Evolutionary conservation across 2,113 vertebrate species (phyloP), one percentile per base, ranked within the genome.

Genomic region (Hymenochirus boettgeri): DNA sequence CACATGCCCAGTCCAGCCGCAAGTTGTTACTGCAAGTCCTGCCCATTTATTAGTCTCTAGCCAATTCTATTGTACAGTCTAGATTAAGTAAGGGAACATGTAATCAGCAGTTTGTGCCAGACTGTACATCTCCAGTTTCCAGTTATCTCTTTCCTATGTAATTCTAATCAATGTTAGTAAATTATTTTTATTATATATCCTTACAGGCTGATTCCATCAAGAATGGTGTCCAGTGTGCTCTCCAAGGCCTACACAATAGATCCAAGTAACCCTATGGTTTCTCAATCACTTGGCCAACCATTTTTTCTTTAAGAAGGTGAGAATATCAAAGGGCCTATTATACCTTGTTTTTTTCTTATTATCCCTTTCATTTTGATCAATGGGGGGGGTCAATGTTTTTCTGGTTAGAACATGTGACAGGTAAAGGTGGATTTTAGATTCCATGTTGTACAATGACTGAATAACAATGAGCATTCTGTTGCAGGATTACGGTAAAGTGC

Each of bases 261-360:
- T 80, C 93, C 95, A 69, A 97, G 95, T 82, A 99, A 99, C 81
- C 96, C 96, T 31, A 99, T 99, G 96, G 96, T 99, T n/a, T 69
- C 85, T 99, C 74, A 99, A 99, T 79, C 96, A 99, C 74, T 85
- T 99, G 33, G 96, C 96, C 78, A 99, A 99, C 78, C 96, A 99
- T 78, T 99, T 99, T 79, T 99, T 99, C 83, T 99, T 99, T 78
- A 99, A 99, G 87, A 99, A 99, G 93, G 96, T 99, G 87, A 73
- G 75, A 65, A 1, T 37, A 55, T 39, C 5, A 6, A 31, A 13
- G 29, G 1, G n/a, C n/a, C n/a, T n/a, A n/a, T n/a, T n/a, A n/a
- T n/a, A 99, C 73, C 93, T 95, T 61, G 95, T 95, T 0, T 31
- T 4, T 31, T 3, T 9, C 35, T 39, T 39, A 39, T 13, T 39